These are phyloP conservation scores for Thamnaconus septentrionalis DNA, from an alignment of 2,113 vertebrate species.

Conservation along the genomic window DNA sequence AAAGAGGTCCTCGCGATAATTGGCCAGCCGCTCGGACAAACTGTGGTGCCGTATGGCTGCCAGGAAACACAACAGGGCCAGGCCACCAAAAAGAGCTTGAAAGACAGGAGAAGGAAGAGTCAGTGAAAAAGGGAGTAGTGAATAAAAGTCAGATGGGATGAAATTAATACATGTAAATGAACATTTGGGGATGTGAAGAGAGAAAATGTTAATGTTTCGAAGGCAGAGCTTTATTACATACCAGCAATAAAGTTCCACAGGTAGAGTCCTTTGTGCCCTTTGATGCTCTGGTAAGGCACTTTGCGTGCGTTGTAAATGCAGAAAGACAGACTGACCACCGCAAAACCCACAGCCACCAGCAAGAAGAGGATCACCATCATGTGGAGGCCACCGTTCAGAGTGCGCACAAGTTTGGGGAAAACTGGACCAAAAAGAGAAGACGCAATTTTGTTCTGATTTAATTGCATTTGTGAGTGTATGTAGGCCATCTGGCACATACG, in stretches of 20 bases:
- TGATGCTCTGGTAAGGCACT: conserved; percentile 92
- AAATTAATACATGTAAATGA: background rate
- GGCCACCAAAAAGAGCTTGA: conserved; percentile 81
- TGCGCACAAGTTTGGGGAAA: conserved; percentile 89
- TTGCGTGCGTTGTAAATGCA: conserved; percentile 90
- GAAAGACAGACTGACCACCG: conserved; percentile 89
- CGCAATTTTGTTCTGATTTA: background rate
- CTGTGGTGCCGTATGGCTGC: conserved; percentile 83
- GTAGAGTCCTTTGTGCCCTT: conserved; percentile 89
- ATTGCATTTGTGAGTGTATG: too few relatives aligned
- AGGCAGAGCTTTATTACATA: conserved; percentile 11
- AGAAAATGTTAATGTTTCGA: background rate
- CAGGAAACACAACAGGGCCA: conserved; percentile 85
- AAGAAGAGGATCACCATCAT: conserved; percentile 88
- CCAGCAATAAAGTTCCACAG: conserved; percentile 88
- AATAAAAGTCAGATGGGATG: background rate
- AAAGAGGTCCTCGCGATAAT: conserved; percentile 87
- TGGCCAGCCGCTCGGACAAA: conserved; percentile 88
- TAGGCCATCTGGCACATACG: too few relatives aligned
- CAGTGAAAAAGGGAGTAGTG: too few relatives aligned
- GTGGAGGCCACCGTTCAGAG: conserved; percentile 86
- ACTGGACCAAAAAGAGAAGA: conserved; percentile 73
- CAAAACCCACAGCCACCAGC: conserved; percentile 82
- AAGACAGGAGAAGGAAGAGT: background rate
- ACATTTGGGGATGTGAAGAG: background rate